phyloP scores from a whole-genome alignment of 2,113 vertebrate species.

The Serilophus lunatus region DNA sequence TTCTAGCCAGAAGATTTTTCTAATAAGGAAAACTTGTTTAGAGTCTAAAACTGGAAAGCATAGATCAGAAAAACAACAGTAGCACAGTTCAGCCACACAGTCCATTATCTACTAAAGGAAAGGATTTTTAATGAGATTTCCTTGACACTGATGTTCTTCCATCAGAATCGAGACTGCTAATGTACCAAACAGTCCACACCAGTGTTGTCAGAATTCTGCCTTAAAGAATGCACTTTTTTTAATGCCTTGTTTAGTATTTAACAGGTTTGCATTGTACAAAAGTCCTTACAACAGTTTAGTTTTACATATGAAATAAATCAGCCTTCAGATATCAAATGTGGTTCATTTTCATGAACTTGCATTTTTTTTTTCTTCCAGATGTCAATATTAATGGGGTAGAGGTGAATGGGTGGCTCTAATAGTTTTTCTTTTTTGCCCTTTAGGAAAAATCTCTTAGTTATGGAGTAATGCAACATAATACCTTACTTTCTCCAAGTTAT shows the following conservation, averaged over 20 bases:
- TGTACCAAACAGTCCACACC: not conserved
- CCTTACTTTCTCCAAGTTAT: not conserved
- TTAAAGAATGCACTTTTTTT: not conserved
- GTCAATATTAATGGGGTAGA: slow-evolving; percentile 9
- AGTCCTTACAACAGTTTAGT: not conserved
- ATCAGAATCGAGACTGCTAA: not conserved
- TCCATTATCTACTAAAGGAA: slow-evolving; percentile 15
- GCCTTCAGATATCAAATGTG: not conserved
- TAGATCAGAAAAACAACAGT: not conserved
- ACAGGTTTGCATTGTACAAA: not conserved
- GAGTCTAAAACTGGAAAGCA: not conserved
- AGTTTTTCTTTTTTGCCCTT: not conserved
- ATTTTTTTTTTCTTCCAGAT: not conserved
- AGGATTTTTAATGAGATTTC: slow-evolving; percentile 44
- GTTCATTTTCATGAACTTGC: not conserved
- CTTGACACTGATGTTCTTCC: not conserved
- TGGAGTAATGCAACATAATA: not conserved
- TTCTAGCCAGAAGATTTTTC: not conserved
- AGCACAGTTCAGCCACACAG: not conserved
- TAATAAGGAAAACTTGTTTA: not conserved
- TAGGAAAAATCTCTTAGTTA: not conserved
- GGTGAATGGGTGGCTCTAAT: not conserved
- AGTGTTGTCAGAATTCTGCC: not conserved
- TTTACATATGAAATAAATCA: slow-evolving; percentile 23
- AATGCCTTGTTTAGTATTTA: not conserved